Conservation (phyloP, 2,113 vertebrate species). For the Eidolon helvum region DNA sequence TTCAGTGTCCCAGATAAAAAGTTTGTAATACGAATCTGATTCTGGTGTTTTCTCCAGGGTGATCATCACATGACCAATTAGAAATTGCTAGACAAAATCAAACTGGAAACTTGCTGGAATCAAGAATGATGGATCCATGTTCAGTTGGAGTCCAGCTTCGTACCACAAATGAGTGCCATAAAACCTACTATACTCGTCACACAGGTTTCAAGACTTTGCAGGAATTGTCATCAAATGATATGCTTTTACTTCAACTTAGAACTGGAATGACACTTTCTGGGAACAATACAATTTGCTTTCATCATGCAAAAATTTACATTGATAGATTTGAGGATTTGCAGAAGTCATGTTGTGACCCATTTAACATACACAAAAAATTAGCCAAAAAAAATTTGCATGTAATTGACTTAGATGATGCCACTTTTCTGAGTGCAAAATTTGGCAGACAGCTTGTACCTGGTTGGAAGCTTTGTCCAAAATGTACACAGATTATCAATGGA, state of each 20-base stretch:
- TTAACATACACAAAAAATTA: slow-evolving; percentile 86
- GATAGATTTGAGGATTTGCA: slow-evolving; percentile 87
- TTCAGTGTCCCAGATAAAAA: slow-evolving; percentile 47
- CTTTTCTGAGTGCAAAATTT: slow-evolving; percentile 86
- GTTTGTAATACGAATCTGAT: slow-evolving; percentile 67
- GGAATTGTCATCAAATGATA: slow-evolving; percentile 83
- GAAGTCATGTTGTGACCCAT: slow-evolving; percentile 87
- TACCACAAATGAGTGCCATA: slow-evolving; percentile 84
- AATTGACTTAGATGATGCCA: slow-evolving; percentile 85
- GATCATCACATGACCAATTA: slow-evolving; percentile 53
- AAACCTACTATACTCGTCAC: slow-evolving; percentile 83
- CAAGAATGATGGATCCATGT: slow-evolving; percentile 84
- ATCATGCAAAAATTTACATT: slow-evolving; percentile 86
- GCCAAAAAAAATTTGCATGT: slow-evolving; percentile 85
- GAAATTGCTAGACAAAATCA: slow-evolving; percentile 54
- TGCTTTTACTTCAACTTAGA: slow-evolving; percentile 85
- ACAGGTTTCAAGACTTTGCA: slow-evolving; percentile 85
- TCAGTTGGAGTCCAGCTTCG: slow-evolving; percentile 86
- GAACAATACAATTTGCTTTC: slow-evolving; percentile 85
- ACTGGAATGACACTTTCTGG: slow-evolving; percentile 86
- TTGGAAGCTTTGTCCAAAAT: slow-evolving; percentile 88
- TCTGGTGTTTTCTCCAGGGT: slow-evolving; percentile 77
- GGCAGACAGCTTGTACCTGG: slow-evolving; percentile 87
- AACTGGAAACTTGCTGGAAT: slow-evolving; percentile 45
- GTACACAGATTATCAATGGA: slow-evolving; percentile 86